Conservation (phyloP, 2,888 invertebrate genomes). For the Schizaphis graminum region DNA sequence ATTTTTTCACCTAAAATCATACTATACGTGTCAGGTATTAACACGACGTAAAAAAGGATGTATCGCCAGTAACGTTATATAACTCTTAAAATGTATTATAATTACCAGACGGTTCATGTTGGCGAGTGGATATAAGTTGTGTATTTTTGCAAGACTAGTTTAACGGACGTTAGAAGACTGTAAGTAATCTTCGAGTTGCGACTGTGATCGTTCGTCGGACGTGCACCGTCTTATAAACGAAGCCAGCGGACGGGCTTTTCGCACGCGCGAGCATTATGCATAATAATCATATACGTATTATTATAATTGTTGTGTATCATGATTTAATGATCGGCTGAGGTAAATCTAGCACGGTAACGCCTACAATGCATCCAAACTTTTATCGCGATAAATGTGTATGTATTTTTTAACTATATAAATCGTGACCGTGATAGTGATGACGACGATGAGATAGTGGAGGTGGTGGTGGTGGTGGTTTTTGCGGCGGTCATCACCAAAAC, state of each 20-base stretch:
- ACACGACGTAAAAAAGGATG: too few species aligned
- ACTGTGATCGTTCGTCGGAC: background rate
- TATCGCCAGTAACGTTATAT: too few species aligned
- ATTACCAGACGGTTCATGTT: background rate
- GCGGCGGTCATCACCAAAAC: background rate
- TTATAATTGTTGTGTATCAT: background rate
- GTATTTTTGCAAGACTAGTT: background rate
- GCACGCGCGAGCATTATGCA: background rate
- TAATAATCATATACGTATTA: background rate
- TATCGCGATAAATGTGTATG: background rate
- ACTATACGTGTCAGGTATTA: background rate
- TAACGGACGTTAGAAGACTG: background rate
- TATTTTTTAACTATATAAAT: background rate
- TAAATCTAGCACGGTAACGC: background rate
- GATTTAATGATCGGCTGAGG: background rate
- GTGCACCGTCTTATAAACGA: background rate
- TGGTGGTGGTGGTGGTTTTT: background rate
- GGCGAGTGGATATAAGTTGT: background rate
- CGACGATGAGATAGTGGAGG: background rate
- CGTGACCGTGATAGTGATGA: background rate
- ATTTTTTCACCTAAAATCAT: background rate
- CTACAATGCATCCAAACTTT: background rate
- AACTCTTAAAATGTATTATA: background rate
- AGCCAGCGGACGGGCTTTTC: background rate
- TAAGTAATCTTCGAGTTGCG: background rate